Evolutionary conservation across 1,140 invertebrate genomes (phyloP), one percentile per base, ranked within the genome.

Genomic region (Orius insidiosus): DNA sequence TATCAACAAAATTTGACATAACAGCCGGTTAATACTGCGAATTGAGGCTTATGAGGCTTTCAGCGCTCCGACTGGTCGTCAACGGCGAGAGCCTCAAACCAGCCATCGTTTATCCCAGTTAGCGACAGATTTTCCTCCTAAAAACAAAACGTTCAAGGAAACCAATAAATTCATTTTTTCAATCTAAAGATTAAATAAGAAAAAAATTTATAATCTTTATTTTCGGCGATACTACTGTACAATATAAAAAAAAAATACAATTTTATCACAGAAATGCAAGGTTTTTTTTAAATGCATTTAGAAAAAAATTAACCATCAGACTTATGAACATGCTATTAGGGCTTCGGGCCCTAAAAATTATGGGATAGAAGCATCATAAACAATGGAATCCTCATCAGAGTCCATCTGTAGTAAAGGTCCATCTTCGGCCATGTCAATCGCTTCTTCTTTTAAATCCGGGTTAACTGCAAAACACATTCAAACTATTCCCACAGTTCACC

Each of bases 391-490:
- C 15, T 50, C 48, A 46, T 50, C 48, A 32, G 32, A 42, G 11
- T 46, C 48, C 36, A 50, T 30, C 39, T 24, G 24, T 24, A 24
- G 24, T 24, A 50, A 45, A 19, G 48, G 43, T 19, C 38, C 38
- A 46, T 40, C 48, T 18, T 50, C 48, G 15, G 8, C 45, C 24
- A 45, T 33, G 8, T 33, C 30, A 18, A 50, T 31, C 10, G 45
- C 30, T n/a, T 9, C 18, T 5, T 48, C 47, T 14, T 15, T 40
- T 13, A 10, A 31, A 15, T 13, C 37, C 15, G 40, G 39, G 9
- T 37, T 37, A 43, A 46, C 48, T 50, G 48, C 35, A 50, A 50
- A 50, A 33, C 18, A 49, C 37, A 50, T 35, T 37, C 45, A 32
- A 13, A 42, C 39, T 35, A 41, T 13, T 19, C 40, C 47, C 15